Base-by-base conservation (phyloP, 2,113 vertebrate genomes). In the Turdus rufiventris region DNA sequence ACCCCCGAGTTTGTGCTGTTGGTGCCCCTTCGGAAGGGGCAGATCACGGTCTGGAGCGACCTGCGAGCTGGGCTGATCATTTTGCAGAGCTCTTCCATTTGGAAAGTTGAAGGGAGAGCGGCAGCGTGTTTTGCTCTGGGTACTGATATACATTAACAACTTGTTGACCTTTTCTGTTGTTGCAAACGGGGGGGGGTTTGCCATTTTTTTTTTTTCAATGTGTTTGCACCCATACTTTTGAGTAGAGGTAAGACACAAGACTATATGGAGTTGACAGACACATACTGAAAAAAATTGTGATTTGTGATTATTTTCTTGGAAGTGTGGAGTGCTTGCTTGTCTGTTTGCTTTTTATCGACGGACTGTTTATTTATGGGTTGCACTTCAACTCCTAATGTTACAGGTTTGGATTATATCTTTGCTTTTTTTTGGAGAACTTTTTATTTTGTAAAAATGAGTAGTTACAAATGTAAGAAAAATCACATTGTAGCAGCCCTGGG, bases 161-260 rank as follows among this genome's bases (percentile, higher is more conserved):
- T 93, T 87, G 72, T 73, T 93, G 93, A 89, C 80, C 73, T 94
- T 74, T 50, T 77, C 60, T 89, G 54, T 77, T 77, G 68, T 82
- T 84, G 51, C 57, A 72, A 48, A 61, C 14, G 36, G 45, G 8
- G 8, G 33, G 0, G 21, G 79, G 67, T 90, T n/a, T n/a, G 9
- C 17, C 16, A 4, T 1, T 2, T n/a, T 53, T 50, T 51, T 51
- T 50, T 6, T 6, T 7, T 5, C 29, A 18, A 5, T 47, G 21
- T 74, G 13, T 79, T 72, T 29, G n/a, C 0, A 0, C 19, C 62
- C 5, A 1, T 61, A 11, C 38, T 34, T 84, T 31, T 23, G 23
- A 45, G 25, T 50, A 28, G 31, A 78, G 48, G 21, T 43, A 16
- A 6, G 5, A 7, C 29, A 17, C 15, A 33, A 63, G 21, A 21